Evolutionary conservation across 2,113 vertebrate genomes (phyloP).

Genomic region (Columba livia): DNA sequence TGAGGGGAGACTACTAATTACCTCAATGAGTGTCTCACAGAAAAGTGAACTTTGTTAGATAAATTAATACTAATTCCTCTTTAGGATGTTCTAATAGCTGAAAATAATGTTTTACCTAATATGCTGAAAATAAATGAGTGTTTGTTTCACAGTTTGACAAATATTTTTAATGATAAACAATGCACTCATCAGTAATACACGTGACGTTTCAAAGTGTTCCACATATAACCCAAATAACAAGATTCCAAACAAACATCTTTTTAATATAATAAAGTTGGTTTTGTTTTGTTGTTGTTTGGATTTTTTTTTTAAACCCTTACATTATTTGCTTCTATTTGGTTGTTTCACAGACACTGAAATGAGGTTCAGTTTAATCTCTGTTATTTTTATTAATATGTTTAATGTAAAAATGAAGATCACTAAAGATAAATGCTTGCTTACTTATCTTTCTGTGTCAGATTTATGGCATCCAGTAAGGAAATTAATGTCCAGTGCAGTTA

Average conservation of each 20-base stretch:
- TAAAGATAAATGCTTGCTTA: background rate
- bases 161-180: conserved; percentile 47
- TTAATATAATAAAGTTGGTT: background rate
- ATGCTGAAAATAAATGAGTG: conserved; percentile 50
- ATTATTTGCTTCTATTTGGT: background rate
- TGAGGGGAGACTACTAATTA: conserved; percentile 64
- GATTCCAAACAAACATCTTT: background rate
- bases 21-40: conserved; percentile 25
- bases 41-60: conserved; percentile 64
- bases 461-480: background rate
- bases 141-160: conserved; percentile 41
- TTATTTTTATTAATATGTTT: background rate
- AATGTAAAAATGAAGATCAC: background rate
- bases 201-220: background rate
- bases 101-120: conserved; percentile 63
- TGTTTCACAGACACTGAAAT: background rate
- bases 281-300: background rate
- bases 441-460: background rate
- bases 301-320: background rate
- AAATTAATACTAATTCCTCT: conserved; percentile 60
- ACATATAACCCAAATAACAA: background rate
- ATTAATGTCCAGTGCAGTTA: background rate
- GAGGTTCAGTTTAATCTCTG: background rate
- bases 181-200: background rate
- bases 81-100: conserved; percentile 49